Base-by-base conservation (phyloP, 2,888 invertebrate genomes). In the Camptogramma bilineatum region DNA sequence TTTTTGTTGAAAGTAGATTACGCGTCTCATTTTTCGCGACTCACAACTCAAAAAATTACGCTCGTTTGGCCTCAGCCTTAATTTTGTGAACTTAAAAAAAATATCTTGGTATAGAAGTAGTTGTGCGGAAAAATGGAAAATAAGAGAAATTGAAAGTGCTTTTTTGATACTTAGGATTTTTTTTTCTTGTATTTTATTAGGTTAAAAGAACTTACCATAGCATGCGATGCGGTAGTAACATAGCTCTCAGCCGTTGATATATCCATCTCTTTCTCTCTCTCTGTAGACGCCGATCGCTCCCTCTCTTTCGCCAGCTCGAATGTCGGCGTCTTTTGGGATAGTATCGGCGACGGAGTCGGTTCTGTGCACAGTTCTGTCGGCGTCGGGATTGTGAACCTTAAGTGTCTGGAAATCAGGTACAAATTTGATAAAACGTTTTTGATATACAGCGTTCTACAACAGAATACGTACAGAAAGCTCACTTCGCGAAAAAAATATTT, bases 321-420 rank as follows among this genome's bases (percentile, higher is more conserved):
- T 13, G 59, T n/a, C 21, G 60, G 55, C 16, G 42, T 46, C 8
- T 53, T 46, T 39, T 44, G 53, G 16, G 73, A 56, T 62, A 60
- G 9, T 13, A 66, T 64, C 0, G 87, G 84, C 0, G 91, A 88
- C 0, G 87, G 86, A 0, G 86, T 84, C 0, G 88, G 83, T 0
- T 39, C 56, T 0, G 47, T 17, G 19, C 80, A 84, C 0, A 81
- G 78, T 61, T 90, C 91, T 0, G 89, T 87, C 0, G 83, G 85
- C 0, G 88, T 87, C 0, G 92, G 91, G 24, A 92, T 91, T 62
- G 87, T 89, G 77, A 92, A 92, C n/a, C 91, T 79, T 50, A 92
- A 75, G 18, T 88, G 90, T 66, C 91, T 92, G 77, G 13, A 57
- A 75, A 72, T 68, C 70, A 47, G 13, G 53, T 31, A 13, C n/a